phyloP scores from a whole-genome alignment of 2,888 invertebrate species.

The Baccha elongata region DNA sequence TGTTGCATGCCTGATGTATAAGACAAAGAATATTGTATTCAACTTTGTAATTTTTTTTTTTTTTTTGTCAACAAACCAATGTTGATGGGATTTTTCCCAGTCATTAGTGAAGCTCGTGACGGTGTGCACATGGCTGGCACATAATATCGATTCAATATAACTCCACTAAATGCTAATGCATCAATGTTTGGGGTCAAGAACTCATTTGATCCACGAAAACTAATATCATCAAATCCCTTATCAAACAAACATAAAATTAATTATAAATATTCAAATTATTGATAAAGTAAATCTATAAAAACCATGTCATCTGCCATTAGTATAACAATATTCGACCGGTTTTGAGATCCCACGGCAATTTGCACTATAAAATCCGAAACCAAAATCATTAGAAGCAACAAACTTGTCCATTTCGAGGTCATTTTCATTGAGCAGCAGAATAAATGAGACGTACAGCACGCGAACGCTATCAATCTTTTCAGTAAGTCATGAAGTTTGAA shows the following conservation, averaged over 20 bases:
- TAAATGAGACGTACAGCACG: neutral
- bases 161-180: slow-evolving; percentile 91
- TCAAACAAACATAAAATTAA: neutral
- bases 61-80: slow-evolving; percentile 83
- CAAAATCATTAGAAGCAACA: neutral
- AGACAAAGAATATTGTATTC: neutral
- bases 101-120: slow-evolving; percentile 90
- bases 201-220: slow-evolving; percentile 94
- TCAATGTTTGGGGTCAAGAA: slow-evolving; percentile 96
- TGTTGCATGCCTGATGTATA: slow-evolving; percentile 87
- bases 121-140: slow-evolving; percentile 93
- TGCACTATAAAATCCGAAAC: slow-evolving; percentile 77
- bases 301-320: slow-evolving; percentile 93
- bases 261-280: neutral
- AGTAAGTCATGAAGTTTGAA: too few species aligned
- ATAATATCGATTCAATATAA: slow-evolving; percentile 91
- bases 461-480: too few species aligned
- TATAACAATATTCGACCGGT: slow-evolving; percentile 87
- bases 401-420: slow-evolving; percentile 6
- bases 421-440: slow-evolving; percentile 14
- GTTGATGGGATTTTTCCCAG: slow-evolving; percentile 94
- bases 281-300: neutral
- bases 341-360: slow-evolving; percentile 42
- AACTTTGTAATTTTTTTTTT: neutral
- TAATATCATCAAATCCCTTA: slow-evolving; percentile 96